Evolutionary conservation across 2,888 invertebrate genomes (phyloP).

Genomic region (Heliconius ethilla): DNA sequence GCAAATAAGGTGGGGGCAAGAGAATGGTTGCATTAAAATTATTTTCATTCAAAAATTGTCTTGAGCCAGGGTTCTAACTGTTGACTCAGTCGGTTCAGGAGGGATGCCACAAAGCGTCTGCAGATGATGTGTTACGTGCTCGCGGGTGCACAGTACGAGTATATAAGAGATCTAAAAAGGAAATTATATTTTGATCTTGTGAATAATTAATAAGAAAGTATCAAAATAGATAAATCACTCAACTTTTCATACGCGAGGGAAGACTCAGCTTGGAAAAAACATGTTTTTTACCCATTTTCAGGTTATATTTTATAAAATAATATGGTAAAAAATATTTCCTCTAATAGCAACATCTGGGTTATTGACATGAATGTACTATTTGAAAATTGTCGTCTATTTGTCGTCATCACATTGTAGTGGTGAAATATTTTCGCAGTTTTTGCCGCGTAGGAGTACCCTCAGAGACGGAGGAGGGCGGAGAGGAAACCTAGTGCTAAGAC

Average conservation of each 20-base stretch:
- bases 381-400: not conserved
- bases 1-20: no score
- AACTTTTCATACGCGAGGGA: not conserved
- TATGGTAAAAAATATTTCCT: not conserved
- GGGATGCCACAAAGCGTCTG: no score
- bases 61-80: no score
- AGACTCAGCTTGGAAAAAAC: slow-evolving; percentile 3
- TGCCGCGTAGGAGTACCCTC: no score
- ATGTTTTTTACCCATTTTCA: not conserved
- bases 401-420: not conserved
- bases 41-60: not conserved
- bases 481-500: no score
- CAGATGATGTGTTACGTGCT: no score
- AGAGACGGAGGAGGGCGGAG: no score
- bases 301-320: not conserved
- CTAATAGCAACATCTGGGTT: not conserved
- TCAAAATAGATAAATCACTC: not conserved
- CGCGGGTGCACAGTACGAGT: not conserved
- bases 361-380: not conserved
- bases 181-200: not conserved
- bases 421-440: no score
- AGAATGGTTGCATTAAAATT: not conserved
- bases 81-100: no score
- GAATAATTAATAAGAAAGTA: slow-evolving; percentile 11
- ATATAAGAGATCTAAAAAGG: not conserved